Percentiles rank a stretch among this genome's conserved stretches.
Evolutionary conservation across 2,113 vertebrate genomes (phyloP).

Genomic region (Actinemys pallida): DNA sequence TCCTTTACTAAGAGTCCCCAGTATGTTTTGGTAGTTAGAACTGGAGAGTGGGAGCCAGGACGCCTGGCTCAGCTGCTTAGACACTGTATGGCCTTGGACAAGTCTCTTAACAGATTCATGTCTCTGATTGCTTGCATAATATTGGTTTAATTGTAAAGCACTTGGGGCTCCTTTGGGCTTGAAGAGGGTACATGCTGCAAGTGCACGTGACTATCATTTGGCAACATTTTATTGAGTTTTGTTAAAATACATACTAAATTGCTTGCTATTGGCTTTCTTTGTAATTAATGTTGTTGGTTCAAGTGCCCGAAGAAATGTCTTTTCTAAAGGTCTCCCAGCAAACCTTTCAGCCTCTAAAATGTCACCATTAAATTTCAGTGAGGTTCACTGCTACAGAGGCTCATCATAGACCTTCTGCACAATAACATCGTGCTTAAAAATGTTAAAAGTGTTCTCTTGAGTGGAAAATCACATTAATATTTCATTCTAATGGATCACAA

Average conservation of each 20-base stretch:
- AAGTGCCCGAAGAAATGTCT: neutral
- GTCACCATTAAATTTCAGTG: neutral
- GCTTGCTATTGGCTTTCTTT: neutral
- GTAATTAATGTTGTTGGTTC: neutral
- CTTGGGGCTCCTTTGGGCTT: neutral
- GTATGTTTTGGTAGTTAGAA: neutral
- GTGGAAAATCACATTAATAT: neutral
- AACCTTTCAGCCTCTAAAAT: constrained; percentile 2
- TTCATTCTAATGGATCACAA: neutral
- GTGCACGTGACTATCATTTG: neutral
- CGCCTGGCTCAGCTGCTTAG: neutral
- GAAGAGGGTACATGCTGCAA: neutral
- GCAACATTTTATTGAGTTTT: neutral
- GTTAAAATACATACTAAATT: neutral
- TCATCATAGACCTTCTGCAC: neutral
- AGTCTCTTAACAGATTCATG: neutral
- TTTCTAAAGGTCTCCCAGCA: constrained; percentile 8
- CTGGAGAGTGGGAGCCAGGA: neutral
- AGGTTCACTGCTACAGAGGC: neutral
- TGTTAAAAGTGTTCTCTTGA: neutral
- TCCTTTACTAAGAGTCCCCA: neutral
- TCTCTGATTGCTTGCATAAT: neutral
- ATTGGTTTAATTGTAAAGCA: neutral
- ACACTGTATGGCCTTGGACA: neutral
- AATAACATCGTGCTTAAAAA: neutral